A percentile compares a stretch with the other conserved stretches of the same genome.
These are phyloP conservation scores for Xestia sexstrigata DNA, from an alignment of 2,888 invertebrate species.

Conservation along the genomic window DNA sequence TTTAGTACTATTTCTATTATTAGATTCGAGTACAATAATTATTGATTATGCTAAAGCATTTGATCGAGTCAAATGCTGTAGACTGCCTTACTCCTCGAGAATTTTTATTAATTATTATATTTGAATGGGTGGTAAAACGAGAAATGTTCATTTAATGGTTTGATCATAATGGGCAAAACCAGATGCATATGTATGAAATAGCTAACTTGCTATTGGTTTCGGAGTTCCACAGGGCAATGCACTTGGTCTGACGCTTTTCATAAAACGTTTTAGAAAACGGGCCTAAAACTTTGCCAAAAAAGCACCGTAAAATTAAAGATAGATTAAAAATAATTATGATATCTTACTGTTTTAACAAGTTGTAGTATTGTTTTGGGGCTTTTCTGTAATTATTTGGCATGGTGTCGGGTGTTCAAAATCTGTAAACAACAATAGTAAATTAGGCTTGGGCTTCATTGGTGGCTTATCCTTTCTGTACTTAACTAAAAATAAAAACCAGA, in stretches of 20 bases:
- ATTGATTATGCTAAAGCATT: background rate
- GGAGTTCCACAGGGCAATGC: slow-evolving; percentile 7
- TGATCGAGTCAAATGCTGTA: background rate
- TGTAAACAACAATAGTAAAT: background rate
- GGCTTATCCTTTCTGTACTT: background rate
- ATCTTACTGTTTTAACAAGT: slow-evolving; percentile 3
- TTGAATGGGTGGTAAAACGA: background rate
- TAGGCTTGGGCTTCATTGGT: background rate
- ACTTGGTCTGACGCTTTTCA: background rate
- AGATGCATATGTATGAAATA: too few species aligned
- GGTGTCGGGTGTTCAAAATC: slow-evolving; percentile 12
- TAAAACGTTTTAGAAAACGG: slow-evolving; percentile 9
- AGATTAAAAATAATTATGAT: background rate
- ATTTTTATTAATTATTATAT: background rate
- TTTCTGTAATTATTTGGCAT: slow-evolving; percentile 20
- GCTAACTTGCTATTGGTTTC: background rate
- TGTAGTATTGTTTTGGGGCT: background rate
- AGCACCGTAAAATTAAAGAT: background rate
- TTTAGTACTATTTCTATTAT: background rate
- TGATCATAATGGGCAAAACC: background rate
- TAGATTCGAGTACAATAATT: background rate
- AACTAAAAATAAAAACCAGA: background rate
- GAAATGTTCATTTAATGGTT: background rate
- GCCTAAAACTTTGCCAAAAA: background rate
- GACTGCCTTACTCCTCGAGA: background rate